Percentiles rank a stretch among this genome's conserved stretches.
Conservation (phyloP, 2,113 vertebrate genomes). For the Xenopus borealis region DNA sequence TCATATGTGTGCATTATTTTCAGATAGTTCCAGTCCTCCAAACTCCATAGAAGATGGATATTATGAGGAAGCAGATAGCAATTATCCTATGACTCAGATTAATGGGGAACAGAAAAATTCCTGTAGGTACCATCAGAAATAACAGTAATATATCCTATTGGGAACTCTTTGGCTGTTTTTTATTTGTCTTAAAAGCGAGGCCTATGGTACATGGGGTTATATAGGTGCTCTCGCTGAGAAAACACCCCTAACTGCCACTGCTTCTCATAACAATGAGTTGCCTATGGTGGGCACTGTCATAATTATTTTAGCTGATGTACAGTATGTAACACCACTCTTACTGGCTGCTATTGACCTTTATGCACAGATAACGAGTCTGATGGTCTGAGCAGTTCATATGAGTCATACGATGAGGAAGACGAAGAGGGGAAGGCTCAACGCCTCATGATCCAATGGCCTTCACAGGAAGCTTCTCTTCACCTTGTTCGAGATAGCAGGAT, state of each 20-base stretch:
- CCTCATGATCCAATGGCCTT: slow-evolving; percentile 80
- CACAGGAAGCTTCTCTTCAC: slow-evolving; percentile 79
- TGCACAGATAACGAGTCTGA: slow-evolving; percentile 92
- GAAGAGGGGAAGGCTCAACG: slow-evolving; percentile 83
- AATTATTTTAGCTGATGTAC: background rate
- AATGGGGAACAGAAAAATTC: slow-evolving; percentile 86
- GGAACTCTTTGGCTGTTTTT: too few species aligned
- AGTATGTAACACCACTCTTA: background rate
- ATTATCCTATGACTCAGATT: slow-evolving; percentile 84
- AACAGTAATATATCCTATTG: too few species aligned
- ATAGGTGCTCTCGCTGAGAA: background rate
- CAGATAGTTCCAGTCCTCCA: slow-evolving; percentile 84
- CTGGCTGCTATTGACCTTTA: slow-evolving; percentile 9
- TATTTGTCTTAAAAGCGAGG: too few species aligned
- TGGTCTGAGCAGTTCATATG: slow-evolving; percentile 93
- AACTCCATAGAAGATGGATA: slow-evolving; percentile 89
- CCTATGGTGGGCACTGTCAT: background rate
- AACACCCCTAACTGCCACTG: too few species aligned
- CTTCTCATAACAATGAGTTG: background rate
- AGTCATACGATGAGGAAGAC: slow-evolving; percentile 95
- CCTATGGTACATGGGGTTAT: too few species aligned
- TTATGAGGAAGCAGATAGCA: slow-evolving; percentile 94
- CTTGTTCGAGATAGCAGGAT: slow-evolving; percentile 86
- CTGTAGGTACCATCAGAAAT: slow-evolving; percentile 67
- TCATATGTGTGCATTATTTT: slow-evolving; percentile 21